Conservation (phyloP, 2,113 vertebrate species). For the Syngnathoides biaculeatus region DNA sequence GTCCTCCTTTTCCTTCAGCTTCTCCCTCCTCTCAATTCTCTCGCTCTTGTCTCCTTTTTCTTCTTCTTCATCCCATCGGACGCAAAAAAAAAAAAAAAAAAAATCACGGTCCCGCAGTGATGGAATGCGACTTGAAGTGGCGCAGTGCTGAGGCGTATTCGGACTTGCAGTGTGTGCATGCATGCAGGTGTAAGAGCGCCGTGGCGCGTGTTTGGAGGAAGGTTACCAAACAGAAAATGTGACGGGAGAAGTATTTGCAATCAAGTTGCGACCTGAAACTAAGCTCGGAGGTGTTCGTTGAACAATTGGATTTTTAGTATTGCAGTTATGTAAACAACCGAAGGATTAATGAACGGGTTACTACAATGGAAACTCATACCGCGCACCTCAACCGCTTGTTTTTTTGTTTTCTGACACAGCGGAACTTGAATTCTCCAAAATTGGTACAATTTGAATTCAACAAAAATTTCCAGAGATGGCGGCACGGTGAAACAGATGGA, state of each 20-base stretch:
- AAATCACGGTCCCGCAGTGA: constrained; percentile 20
- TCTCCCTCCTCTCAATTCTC: constrained; percentile 5
- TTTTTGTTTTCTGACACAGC: too few species aligned
- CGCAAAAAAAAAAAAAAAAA: too few species aligned
- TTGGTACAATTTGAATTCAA: too few species aligned
- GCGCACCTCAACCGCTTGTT: not conserved
- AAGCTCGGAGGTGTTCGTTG: not conserved
- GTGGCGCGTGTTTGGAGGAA: not conserved
- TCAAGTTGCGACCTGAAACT: not conserved
- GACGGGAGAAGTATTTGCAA: not conserved
- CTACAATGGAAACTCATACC: not conserved
- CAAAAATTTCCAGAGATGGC: too few species aligned
- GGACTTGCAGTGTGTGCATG: constrained; percentile 55
- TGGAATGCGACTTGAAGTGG: constrained; percentile 64
- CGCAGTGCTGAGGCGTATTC: constrained; percentile 55
- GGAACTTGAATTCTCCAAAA: not conserved
- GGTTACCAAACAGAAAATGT: not conserved
- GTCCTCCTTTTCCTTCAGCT: not conserved
- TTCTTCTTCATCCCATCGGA: not conserved
- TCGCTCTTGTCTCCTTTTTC: not conserved
- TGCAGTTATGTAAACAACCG: not conserved
- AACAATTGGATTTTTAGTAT: not conserved
- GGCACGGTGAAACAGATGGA: too few species aligned
- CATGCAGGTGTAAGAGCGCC: not conserved
- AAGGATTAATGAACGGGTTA: not conserved